Evolutionary conservation across 2,797 vertebrate species (phyloP).

Genomic region (Helarctos malayanus): DNA sequence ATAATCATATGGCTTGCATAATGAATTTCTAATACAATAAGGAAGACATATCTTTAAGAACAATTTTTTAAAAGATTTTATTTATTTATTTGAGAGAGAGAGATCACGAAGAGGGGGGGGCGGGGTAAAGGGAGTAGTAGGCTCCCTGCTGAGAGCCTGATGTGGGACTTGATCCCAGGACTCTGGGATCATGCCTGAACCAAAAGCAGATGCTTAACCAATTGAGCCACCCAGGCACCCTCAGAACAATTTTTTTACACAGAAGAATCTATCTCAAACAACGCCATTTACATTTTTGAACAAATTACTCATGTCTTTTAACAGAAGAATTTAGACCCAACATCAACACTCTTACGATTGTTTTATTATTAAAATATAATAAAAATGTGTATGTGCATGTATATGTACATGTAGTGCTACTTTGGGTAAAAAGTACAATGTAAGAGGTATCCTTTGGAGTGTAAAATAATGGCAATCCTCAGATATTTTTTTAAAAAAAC

Average conservation of each 20-base stretch:
- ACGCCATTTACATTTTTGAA: background rate
- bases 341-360: background rate
- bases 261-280: background rate
- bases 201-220: background rate
- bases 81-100: background rate
- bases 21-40: conserved; percentile 11
- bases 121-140: too few species aligned
- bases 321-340: background rate
- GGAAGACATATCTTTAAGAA: background rate
- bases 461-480: background rate
- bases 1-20: background rate
- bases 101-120: background rate
- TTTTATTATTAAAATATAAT: conserved; percentile 11
- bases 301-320: background rate
- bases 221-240: background rate
- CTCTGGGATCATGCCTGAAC: background rate
- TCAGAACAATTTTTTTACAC: conserved; percentile 1
- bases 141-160: background rate
- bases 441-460: background rate
- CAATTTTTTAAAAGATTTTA: background rate
- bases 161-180: background rate
- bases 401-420: background rate
- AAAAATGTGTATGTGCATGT: background rate
- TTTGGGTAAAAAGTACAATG: background rate
- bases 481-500: background rate